Base-by-base conservation (phyloP, 2,113 vertebrate species). In the Picathartes gymnocephalus region DNA sequence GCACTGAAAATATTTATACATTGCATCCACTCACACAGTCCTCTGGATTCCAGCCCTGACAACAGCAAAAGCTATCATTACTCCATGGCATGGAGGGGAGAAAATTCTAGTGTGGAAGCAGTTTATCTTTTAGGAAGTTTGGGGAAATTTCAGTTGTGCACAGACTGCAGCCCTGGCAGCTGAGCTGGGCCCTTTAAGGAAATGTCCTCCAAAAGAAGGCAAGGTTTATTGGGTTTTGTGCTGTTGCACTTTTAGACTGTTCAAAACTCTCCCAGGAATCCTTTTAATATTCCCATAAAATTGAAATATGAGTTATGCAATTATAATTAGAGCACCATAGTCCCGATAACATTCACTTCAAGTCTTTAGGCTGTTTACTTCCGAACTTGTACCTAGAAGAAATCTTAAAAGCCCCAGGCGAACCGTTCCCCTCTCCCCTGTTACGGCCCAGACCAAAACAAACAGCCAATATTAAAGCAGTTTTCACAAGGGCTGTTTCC, bases 201-300 rank as follows among this genome's bases (percentile, higher is more conserved):
- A 81, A 85, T 44, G 93, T 82, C 94, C 94, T 96, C 92, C 68
- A 96, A 92, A 95, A 44, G 69, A 71, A 91, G 56, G 57, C 69
- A 90, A 93, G 86, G 65, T 76, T 80, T 94, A 79, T 91, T 91
- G 92, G 68, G 71, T 73, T 91, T 90, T 77, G 18, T 73, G 92
- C 88, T 87, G 39, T 66, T 88, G 95, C 88, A 58, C 95, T 92
- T 97, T 84, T 94, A 95, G 96, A 54, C 74, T 84, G 81, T 30
- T 83, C 69, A 86, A 80, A 91, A 81, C 65, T 96, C 96, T 96
- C 96, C 58, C 76, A 92, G 96, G 97, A 95, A 97, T 84, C 81
- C 91, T 92, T 96, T 96, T 97, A 97, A 97, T 97, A 96, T 93
- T 95, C 76, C 80, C 81, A 95, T 93, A 93, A 97, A 97, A 97